phyloP scores from a whole-genome alignment of 2,888 invertebrate genomes.

The Lochmaea crataegi region DNA sequence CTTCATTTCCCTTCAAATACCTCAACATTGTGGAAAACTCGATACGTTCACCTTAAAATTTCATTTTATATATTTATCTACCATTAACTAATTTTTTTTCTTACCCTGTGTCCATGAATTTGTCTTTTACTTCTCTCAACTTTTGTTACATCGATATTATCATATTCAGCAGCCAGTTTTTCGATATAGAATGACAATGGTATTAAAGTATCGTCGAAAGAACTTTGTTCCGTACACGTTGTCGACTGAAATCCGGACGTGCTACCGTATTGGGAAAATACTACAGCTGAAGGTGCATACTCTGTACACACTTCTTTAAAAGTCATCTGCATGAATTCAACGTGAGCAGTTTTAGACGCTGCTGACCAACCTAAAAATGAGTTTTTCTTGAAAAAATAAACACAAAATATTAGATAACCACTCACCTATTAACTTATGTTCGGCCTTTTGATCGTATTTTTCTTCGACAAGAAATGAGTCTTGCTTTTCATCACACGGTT shows the following conservation, averaged over 20 bases:
- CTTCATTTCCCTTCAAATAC: no score
- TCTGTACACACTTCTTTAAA: not conserved
- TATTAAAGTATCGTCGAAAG: not conserved
- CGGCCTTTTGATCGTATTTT: not conserved
- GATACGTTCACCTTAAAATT: no score
- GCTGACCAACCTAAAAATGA: slow-evolving; percentile 5
- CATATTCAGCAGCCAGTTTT: not conserved
- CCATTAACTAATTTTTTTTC: not conserved
- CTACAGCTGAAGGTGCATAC: slow-evolving; percentile 3
- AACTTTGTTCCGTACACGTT: not conserved
- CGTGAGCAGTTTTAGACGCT: not conserved
- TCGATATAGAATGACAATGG: not conserved
- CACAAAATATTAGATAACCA: no score
- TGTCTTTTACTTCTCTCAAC: not conserved
- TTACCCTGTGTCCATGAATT: not conserved
- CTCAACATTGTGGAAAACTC: no score
- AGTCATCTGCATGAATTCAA: not conserved
- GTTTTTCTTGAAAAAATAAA: not conserved
- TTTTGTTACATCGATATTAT: not conserved
- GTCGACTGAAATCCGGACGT: slow-evolving; percentile 1
- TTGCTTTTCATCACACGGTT: not conserved
- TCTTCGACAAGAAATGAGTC: slow-evolving; percentile 2
- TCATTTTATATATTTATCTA: no score
- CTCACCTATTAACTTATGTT: not conserved
- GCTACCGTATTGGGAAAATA: not conserved